Percentiles rank a stretch among this genome's conserved stretches.
phyloP scores from a whole-genome alignment of 2,797 vertebrate species.

The Pogoniulus pusillus region DNA sequence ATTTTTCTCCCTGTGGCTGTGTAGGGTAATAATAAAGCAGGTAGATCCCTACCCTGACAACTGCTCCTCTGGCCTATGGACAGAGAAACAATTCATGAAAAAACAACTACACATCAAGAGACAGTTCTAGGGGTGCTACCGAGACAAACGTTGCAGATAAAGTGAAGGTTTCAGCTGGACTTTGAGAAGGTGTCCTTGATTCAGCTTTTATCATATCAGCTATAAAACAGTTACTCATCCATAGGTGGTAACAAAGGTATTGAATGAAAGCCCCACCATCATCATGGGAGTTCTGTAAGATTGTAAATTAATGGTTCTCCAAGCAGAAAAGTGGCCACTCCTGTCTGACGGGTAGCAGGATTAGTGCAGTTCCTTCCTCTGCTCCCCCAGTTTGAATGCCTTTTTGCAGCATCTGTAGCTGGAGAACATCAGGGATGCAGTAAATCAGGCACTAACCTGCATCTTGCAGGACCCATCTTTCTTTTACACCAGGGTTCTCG shows the following conservation, averaged over 20 bases:
- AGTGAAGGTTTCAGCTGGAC: background rate
- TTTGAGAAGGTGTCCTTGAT: background rate
- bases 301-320: background rate
- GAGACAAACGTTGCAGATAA: background rate
- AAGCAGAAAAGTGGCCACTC: background rate
- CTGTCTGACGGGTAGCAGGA: background rate
- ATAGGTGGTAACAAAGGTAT: background rate
- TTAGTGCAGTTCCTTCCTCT: background rate
- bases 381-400: background rate
- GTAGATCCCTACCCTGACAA: background rate
- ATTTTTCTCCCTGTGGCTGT: background rate
- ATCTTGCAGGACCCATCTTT: background rate
- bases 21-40: background rate
- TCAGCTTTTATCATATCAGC: background rate
- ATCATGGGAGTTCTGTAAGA: background rate
- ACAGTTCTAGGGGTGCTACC: background rate
- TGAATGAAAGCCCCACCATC: background rate
- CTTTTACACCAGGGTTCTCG: background rate
- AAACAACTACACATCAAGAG: background rate
- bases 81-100: background rate
- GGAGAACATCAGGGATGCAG: background rate
- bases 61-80: background rate
- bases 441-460: background rate
- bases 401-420: background rate
- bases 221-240: background rate